A percentile compares a stretch with the other conserved stretches of the same genome.
Evolutionary conservation across 2,888 invertebrate species (phyloP).

Genomic region (Philereme transversata): DNA sequence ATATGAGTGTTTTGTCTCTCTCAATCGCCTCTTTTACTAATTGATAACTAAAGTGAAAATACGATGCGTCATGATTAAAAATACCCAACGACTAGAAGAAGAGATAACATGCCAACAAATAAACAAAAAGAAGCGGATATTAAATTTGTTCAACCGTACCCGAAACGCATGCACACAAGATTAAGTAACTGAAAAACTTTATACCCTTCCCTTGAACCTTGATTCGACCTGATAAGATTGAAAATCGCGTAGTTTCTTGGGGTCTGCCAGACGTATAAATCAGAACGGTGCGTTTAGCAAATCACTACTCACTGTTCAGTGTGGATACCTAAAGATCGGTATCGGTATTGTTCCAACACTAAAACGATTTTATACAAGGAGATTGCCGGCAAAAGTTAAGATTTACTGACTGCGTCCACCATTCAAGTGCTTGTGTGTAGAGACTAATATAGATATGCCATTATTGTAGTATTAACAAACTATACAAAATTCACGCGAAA

Average conservation of each 20-base stretch:
- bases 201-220: conserved; percentile 15
- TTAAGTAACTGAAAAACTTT: conserved; percentile 31
- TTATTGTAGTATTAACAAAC: not conserved
- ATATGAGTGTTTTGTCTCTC: no score
- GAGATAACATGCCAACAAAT: conserved; percentile 30
- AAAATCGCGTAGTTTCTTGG: conserved; percentile 9
- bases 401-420: conserved; percentile 66
- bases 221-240: conserved; percentile 18
- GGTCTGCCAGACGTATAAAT: conserved; percentile 69
- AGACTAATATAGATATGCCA: conserved; percentile 7
- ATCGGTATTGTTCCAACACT: conserved; percentile 61
- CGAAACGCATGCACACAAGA: conserved; percentile 33
- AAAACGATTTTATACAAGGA: conserved; percentile 71
- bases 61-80: conserved; percentile 9
- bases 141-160: conserved; percentile 37
- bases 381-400: conserved; percentile 71
- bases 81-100: conserved; percentile 23
- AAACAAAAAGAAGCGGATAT: conserved; percentile 34
- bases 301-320: conserved; percentile 54
- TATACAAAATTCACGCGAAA: no score
- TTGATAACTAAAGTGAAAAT: not conserved
- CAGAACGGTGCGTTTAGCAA: conserved; percentile 65
- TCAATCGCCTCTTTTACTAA: no score
- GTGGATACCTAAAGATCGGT: conserved; percentile 58
- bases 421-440: conserved; percentile 40